Percentiles rank a stretch among this genome's conserved stretches.
phyloP scores from a whole-genome alignment of 2,113 vertebrate genomes.

The Neolamprologus variostigma region DNA sequence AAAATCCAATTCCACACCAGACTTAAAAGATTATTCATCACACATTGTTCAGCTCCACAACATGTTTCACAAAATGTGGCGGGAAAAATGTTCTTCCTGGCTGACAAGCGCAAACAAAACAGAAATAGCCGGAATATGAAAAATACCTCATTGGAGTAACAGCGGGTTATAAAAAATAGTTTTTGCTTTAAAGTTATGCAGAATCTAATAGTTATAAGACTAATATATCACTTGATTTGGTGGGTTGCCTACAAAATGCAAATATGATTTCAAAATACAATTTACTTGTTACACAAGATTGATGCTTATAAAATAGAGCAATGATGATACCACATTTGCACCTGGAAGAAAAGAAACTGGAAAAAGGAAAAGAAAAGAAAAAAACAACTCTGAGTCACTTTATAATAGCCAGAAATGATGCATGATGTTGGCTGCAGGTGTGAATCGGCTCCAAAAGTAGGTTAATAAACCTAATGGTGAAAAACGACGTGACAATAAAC shows the following conservation, averaged over 20 bases:
- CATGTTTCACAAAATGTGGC: not conserved
- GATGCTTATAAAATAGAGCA: not conserved
- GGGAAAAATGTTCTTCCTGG: not conserved
- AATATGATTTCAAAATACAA: not conserved
- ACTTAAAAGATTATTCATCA: not conserved
- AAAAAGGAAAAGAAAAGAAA: not conserved
- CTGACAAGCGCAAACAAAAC: not conserved
- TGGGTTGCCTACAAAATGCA: not conserved
- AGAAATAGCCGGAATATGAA: not conserved
- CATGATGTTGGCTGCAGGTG: not conserved
- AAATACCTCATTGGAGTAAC: not conserved
- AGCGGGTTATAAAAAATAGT: not conserved
- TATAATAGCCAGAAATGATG: not conserved
- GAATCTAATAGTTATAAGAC: not conserved
- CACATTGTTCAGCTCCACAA: not conserved
- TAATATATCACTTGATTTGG: not conserved
- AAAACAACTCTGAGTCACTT: not conserved
- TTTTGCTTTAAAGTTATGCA: not conserved
- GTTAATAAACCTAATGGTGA: constrained; percentile 12
- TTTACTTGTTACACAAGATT: not conserved
- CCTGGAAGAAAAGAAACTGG: not conserved
- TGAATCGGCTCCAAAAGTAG: not conserved
- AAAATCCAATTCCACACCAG: not conserved
- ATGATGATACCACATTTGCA: not conserved
- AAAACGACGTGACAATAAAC: constrained; percentile 22